These are phyloP conservation scores for Pristis pectinata DNA, from an alignment of 2,797 vertebrate genomes.

Conservation along the genomic window DNA sequence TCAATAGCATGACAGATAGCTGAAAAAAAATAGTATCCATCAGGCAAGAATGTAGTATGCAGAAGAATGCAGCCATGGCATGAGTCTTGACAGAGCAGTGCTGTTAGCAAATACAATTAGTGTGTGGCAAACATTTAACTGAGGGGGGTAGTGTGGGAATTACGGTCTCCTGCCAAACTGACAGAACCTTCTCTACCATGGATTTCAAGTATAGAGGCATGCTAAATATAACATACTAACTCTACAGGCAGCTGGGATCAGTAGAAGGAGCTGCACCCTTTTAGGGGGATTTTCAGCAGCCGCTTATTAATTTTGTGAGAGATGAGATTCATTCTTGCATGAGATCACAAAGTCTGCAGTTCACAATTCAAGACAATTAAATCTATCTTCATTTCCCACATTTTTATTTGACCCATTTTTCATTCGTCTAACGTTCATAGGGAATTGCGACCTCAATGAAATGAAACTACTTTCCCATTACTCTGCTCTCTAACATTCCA, in stretches of 20 bases:
- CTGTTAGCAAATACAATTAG: neutral
- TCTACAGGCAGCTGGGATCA: neutral
- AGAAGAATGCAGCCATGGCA: neutral
- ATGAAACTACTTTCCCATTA: neutral
- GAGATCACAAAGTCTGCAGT: neutral
- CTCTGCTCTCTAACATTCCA: neutral
- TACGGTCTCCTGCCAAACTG: neutral
- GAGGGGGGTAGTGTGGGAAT: neutral
- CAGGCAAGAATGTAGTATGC: neutral
- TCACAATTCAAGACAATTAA: neutral
- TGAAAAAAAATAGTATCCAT: slow-evolving; percentile 12
- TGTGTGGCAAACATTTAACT: neutral
- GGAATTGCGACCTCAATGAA: neutral
- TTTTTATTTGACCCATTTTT: neutral
- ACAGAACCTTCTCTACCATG: neutral
- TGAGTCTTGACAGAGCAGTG: neutral
- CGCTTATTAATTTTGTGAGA: neutral
- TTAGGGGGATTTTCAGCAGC: neutral
- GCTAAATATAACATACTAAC: neutral
- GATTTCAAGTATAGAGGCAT: neutral
- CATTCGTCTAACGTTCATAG: neutral
- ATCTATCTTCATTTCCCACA: neutral
- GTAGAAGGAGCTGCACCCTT: neutral
- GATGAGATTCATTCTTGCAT: neutral
- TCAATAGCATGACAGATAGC: neutral